phyloP scores from a whole-genome alignment of 1,140 invertebrate species.

The Nebria ingens region DNA sequence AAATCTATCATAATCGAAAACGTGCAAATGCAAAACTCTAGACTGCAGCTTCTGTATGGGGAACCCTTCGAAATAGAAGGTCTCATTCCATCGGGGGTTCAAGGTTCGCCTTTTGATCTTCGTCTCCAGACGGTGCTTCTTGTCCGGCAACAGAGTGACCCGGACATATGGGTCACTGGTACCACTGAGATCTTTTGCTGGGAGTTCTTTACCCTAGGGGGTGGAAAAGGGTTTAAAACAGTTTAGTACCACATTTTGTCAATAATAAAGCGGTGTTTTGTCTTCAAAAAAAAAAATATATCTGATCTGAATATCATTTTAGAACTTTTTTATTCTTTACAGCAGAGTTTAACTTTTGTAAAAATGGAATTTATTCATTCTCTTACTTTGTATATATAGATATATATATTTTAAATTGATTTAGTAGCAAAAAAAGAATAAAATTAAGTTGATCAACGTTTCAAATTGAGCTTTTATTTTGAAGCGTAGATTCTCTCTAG shows the following conservation, averaged over 20 bases:
- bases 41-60: slow-evolving; percentile 88
- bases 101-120: slow-evolving; percentile 92
- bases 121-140: slow-evolving; percentile 91
- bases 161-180: slow-evolving; percentile 89
- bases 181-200: slow-evolving; percentile 88
- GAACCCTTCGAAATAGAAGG: slow-evolving; percentile 95
- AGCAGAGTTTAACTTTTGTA: background rate
- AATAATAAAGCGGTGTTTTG: too few species aligned
- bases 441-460: too few species aligned
- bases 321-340: too few species aligned
- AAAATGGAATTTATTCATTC: background rate
- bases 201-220: slow-evolving; percentile 82
- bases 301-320: too few species aligned
- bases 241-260: too few species aligned
- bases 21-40: slow-evolving; percentile 84
- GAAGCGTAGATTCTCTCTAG: too few species aligned
- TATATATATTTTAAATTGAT: background rate
- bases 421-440: background rate
- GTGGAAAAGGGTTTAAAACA: too few species aligned
- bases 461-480: too few species aligned
- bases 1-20: slow-evolving; percentile 93
- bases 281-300: too few species aligned
- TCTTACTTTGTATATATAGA: background rate
- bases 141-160: slow-evolving; percentile 88
- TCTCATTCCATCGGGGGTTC: slow-evolving; percentile 96